These are phyloP conservation scores for Sinosuthora webbiana DNA, from an alignment of 2,113 vertebrate genomes.

Conservation along the genomic window DNA sequence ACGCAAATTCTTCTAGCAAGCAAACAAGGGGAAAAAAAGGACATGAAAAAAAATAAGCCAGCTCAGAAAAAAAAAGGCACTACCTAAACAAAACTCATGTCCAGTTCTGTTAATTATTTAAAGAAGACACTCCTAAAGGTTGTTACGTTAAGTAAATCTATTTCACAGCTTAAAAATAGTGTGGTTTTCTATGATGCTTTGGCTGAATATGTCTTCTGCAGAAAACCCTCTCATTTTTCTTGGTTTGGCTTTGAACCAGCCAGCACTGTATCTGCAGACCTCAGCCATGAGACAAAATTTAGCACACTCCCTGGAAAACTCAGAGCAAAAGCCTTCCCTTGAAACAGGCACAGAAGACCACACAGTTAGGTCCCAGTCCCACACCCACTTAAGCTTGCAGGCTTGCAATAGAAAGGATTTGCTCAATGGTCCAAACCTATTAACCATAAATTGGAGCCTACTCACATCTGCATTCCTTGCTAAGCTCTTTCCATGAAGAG, in stretches of 20 bases:
- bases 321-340: background rate
- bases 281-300: background rate
- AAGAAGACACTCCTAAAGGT: background rate
- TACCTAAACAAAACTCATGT: background rate
- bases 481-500: background rate
- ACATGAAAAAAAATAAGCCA: background rate
- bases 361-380: background rate
- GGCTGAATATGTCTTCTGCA: background rate
- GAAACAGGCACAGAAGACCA: background rate
- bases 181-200: background rate
- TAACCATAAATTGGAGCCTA: background rate
- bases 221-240: background rate
- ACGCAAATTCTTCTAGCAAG: background rate
- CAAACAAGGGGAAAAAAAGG: background rate
- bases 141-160: background rate
- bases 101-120: background rate
- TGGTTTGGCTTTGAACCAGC: constrained; percentile 38
- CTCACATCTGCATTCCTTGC: background rate
- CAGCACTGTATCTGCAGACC: background rate
- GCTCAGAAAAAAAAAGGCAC: background rate
- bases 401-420: background rate
- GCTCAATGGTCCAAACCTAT: background rate
- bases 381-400: background rate
- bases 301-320: background rate
- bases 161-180: background rate